These are phyloP conservation scores for Busseola fusca DNA, from an alignment of 2,888 invertebrate genomes.

Conservation along the genomic window DNA sequence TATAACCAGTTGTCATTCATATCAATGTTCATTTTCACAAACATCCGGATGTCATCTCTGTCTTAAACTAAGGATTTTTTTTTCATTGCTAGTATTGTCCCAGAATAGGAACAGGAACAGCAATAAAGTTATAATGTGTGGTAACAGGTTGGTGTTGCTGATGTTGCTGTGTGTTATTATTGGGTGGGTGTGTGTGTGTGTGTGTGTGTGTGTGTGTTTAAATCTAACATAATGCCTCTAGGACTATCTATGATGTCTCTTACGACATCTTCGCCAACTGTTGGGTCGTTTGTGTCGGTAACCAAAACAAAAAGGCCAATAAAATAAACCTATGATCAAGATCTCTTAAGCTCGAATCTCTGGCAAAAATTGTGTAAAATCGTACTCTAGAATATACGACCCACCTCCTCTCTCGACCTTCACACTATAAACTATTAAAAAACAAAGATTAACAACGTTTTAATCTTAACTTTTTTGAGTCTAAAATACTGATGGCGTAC, in stretches of 20 bases:
- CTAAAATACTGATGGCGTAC: slow-evolving; percentile 37
- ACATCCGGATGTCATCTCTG: neutral
- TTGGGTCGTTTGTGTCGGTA: neutral
- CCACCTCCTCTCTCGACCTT: slow-evolving; percentile 42
- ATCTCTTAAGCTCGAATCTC: slow-evolving; percentile 14
- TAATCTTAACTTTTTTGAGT: slow-evolving; percentile 43
- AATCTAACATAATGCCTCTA: neutral
- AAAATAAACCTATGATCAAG: slow-evolving; percentile 42
- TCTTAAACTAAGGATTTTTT: neutral
- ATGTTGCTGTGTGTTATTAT: no score
- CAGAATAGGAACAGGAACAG: neutral
- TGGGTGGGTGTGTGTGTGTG: no score
- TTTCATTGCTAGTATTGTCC: neutral
- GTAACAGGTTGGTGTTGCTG: no score
- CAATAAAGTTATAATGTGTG: neutral
- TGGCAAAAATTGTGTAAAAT: slow-evolving; percentile 22
- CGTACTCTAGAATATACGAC: slow-evolving; percentile 25
- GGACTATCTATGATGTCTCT: neutral
- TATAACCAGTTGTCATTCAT: slow-evolving; percentile 12
- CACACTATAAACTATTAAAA: slow-evolving; percentile 23
- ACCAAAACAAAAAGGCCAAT: slow-evolving; percentile 22
- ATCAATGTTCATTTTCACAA: slow-evolving; percentile 3
- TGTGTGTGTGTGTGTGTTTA: no score
- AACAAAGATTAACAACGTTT: slow-evolving; percentile 32
- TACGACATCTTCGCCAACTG: neutral